Base-by-base conservation (phyloP, 2,113 vertebrate genomes). In the Callithrix jacchus region DNA sequence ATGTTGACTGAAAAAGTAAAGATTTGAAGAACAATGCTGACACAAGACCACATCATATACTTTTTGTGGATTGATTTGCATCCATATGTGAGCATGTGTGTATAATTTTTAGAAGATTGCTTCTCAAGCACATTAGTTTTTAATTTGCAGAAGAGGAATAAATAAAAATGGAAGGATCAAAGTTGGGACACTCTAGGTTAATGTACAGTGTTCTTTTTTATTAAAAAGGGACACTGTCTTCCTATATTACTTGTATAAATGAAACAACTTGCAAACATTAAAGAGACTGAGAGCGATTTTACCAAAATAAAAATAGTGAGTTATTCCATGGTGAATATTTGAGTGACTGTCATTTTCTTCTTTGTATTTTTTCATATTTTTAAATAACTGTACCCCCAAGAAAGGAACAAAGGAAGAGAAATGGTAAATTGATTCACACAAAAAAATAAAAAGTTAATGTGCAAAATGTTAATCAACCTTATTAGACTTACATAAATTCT, bases 381-480 rank as follows among this genome's bases (percentile, higher is more conserved):
- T 85, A 83, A 71, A 40, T 8, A 93, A 35, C 3, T 0, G 30
- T 58, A 30, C 3, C 14, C 58, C 45, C 6, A 52, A 85, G 49
- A 14, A 54, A 23, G 5, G 17, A 87, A 82, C 10, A 61, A 80
- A 77, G 13, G 30, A 23, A 87, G 12, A 56, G 3, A 58, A 3
- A 40, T 73, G 8, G 70, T 32, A 90, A 61, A 56, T 80, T 21
- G 74, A 87, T 23, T 87, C 17, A 64, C 13, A 68, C 86, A 82
- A 5, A 70, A 92, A 88, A 71, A 42, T 84, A 32, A 83, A 91
- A 93, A 91, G 83, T 76, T 25, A 90, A 49, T 13, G 73, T 47
- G 37, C 7, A 96, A 95, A 96, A 71, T 94, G n/a, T 80, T 87
- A 84, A 96, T n/a, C 23, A 81, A 85, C 1, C 71, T 85, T 23